Percentiles rank a stretch among this genome's conserved stretches.
These are phyloP conservation scores for Scalopus aquaticus DNA, from an alignment of 2,113 vertebrate species.

Conservation along the genomic window DNA sequence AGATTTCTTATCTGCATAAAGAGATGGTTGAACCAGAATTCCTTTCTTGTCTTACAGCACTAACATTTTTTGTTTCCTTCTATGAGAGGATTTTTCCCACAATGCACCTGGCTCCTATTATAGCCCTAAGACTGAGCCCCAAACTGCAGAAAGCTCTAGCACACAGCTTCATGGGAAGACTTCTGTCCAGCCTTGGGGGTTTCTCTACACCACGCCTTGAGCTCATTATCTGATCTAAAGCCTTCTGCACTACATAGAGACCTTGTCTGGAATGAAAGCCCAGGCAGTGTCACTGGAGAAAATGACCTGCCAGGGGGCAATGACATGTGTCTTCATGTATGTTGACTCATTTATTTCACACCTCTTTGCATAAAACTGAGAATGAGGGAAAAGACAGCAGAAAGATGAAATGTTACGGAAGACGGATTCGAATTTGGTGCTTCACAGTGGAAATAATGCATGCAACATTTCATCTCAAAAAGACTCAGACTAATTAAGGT, in stretches of 20 bases:
- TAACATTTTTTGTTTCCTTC: neutral
- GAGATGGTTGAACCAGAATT: neutral
- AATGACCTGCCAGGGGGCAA: neutral
- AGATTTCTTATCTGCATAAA: neutral
- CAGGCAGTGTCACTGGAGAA: neutral
- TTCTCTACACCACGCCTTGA: neutral
- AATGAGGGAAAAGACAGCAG: neutral
- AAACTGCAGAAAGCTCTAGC: neutral
- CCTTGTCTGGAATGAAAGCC: neutral
- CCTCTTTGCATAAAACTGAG: neutral
- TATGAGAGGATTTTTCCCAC: neutral
- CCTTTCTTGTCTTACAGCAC: neutral
- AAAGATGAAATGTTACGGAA: neutral
- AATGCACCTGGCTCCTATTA: neutral
- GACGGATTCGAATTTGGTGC: conserved; percentile 27
- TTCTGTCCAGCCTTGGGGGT: neutral
- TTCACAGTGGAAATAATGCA: neutral
- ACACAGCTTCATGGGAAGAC: neutral
- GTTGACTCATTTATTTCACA: conserved; percentile 36
- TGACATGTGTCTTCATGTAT: neutral
- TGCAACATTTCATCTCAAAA: conserved; percentile 2
- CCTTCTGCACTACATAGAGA: neutral
- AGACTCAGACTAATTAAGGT: neutral
- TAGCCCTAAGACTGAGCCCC: neutral
- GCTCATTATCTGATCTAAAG: neutral